Evolutionary conservation across 2,888 invertebrate species (phyloP).

Genomic region (Gryllus longicercus): DNA sequence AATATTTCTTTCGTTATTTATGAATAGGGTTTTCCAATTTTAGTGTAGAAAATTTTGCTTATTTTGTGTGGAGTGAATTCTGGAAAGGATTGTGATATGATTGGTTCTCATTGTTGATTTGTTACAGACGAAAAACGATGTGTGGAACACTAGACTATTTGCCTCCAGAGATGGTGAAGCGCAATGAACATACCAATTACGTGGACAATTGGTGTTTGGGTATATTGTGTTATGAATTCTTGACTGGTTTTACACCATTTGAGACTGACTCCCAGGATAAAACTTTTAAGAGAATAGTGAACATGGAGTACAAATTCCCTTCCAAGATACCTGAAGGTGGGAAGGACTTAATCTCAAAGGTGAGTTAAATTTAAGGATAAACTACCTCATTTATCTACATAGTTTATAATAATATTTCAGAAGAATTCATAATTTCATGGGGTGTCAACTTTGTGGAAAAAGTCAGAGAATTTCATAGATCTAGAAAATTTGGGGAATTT

Average conservation of each 20-base stretch:
- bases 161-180: slow-evolving; percentile 94
- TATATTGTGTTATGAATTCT: slow-evolving; percentile 85
- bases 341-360: slow-evolving; percentile 73
- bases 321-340: slow-evolving; percentile 62
- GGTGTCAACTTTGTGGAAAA: too few relatives aligned
- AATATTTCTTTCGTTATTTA: neutral
- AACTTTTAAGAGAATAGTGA: slow-evolving; percentile 69
- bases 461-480: too few relatives aligned
- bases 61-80: neutral
- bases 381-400: neutral
- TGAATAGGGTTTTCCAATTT: neutral
- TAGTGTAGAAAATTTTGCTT: neutral
- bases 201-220: slow-evolving; percentile 96
- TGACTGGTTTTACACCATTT: slow-evolving; percentile 91
- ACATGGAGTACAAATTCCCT: slow-evolving; percentile 65
- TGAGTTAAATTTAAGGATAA: slow-evolving; percentile 43
- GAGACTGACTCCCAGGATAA: slow-evolving; percentile 68
- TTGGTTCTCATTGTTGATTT: too few relatives aligned
- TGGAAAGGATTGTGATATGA: too few relatives aligned
- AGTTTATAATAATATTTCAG: too few relatives aligned
- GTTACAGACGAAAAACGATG: slow-evolving; percentile 73
- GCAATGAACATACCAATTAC: slow-evolving; percentile 72
- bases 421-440: too few relatives aligned
- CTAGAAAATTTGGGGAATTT: too few relatives aligned
- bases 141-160: slow-evolving; percentile 95